Base-by-base conservation (phyloP, 1,140 invertebrate genomes). In the Apis mellifera region DNA sequence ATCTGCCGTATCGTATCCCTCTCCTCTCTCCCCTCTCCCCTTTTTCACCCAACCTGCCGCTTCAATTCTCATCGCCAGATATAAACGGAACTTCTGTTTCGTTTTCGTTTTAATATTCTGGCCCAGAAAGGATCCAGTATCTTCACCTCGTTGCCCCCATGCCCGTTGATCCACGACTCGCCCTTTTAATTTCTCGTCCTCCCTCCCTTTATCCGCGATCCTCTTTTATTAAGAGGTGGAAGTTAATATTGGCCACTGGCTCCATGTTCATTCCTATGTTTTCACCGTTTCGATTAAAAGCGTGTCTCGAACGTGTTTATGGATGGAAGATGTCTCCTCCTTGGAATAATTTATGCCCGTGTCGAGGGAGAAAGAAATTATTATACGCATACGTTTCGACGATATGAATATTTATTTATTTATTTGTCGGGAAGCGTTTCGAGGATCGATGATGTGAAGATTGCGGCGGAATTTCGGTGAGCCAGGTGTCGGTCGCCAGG, bases 51-150 rank as follows among this genome's bases (percentile, higher is more conserved):
- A 80, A 84, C 64, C 85, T 84, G 85, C 77, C 86, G 72, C 73
- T 70, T 69, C 60, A 73, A 69, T 84, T 82, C 82, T 85, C 87
- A 77, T 65, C 70, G 71, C 55, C 69, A 78, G 64, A 75, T 77
- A 77, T 84, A 52, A n/a, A 21, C 64, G 75, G 59, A 84, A 71
- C 78, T 86, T 84, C 59, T 84, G 78, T 87, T 85, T 90, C 89
- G 87, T 87, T 89, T 90, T 91, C 87, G 81, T 89, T 92, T 92
- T 89, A 92, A 92, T 92, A 92, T 92, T 90, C 91, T 42, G 32
- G 86, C 85, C 78, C 83, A 89, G 82, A 89, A 73, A 85, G 82
- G 77, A 73, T 80, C 75, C 80, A 77, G 80, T 82, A 70, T 82
- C 80, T 82, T 70, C 80, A 15, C 74, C 55, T 78, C 74, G 57